Base-by-base conservation (phyloP, 2,888 invertebrate species). In the Scaptomyza caliginosa region DNA sequence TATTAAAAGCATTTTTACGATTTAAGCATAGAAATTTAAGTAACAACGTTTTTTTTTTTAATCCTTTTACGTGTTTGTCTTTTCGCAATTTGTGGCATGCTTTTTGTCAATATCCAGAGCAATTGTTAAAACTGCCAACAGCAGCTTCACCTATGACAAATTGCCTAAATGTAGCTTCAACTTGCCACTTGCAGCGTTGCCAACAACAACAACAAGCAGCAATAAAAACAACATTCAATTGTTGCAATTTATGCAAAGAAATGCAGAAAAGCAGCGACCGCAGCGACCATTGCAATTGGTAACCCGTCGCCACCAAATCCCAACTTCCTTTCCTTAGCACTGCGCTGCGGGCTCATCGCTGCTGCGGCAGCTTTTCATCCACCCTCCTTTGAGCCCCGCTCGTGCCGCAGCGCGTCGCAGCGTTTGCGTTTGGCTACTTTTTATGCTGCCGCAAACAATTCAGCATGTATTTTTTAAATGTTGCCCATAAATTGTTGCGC, bases 401-500 rank as follows among this genome's bases (percentile, higher is more conserved):
- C 17, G 5, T 30, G 32, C 32, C 7, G 1, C 11, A 11, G 11
- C 17, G 2, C 8, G 8, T 26, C 17, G 3, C n/a, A 8, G 38
- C 34, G 32, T 8, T 45, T 19, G 39, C 63, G 58, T 67, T 71
- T 77, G 68, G 77, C 69, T 84, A 80, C 83, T 84, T 81, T 81
- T 81, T 84, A 78, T 81, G 74, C 81, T 76, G 81, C 81, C 85
- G 85, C 81, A 81, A 81, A 81, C 81, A 81, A 81, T 83, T 77
- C 81, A 70, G 81, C 65, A 67, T 81, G 81, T 82, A 74, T 85
- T 80, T 83, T 73, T 83, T 88, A 74, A 88, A 88, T 88, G 88
- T 85, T 88, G 77, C 84, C 74, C 88, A 85, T 85, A 85, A 85
- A 85, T 85, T 85, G 80, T 75, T 88, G 80, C 70, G 71, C 83